Conservation (phyloP, 2,888 invertebrate genomes). For the Hypomecis punctinalis region DNA sequence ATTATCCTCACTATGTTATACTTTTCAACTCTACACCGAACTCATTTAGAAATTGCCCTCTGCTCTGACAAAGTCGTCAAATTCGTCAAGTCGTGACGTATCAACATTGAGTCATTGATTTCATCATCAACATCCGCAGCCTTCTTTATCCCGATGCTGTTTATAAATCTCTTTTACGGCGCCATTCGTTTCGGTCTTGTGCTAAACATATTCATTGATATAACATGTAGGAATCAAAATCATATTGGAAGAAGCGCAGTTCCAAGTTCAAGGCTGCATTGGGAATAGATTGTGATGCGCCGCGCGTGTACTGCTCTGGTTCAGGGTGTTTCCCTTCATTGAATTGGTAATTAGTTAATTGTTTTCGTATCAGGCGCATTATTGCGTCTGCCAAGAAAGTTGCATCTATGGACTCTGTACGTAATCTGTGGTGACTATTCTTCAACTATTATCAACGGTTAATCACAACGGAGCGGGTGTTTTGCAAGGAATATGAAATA, state of each 20-base stretch:
- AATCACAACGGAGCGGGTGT: background rate
- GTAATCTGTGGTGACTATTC: slow-evolving; percentile 2
- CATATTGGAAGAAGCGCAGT: slow-evolving; percentile 1
- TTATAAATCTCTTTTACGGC: too few relatives aligned
- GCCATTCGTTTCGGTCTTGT: too few relatives aligned
- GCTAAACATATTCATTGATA: too few relatives aligned
- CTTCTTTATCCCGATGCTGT: too few relatives aligned
- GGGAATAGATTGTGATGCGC: slow-evolving; percentile 50
- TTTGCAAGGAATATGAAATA: slow-evolving; percentile 10
- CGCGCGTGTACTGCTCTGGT: slow-evolving; percentile 52
- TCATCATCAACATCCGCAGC: too few relatives aligned
- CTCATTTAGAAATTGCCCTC: too few relatives aligned
- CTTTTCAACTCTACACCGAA: too few relatives aligned
- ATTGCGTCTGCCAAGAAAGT: slow-evolving; percentile 31
- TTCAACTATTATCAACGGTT: background rate
- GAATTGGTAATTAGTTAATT: slow-evolving; percentile 77
- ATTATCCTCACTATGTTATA: too few relatives aligned
- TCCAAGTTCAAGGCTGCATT: slow-evolving; percentile 10
- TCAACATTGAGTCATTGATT: too few relatives aligned
- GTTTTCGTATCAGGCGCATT: slow-evolving; percentile 59
- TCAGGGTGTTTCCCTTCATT: slow-evolving; percentile 71
- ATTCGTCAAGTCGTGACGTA: too few relatives aligned
- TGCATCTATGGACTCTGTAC: slow-evolving; percentile 7
- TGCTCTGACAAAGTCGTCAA: too few relatives aligned
- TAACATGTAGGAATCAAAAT: background rate